These are phyloP conservation scores for Eonycteris spelaea DNA, from an alignment of 2,113 vertebrate species.

Conservation along the genomic window DNA sequence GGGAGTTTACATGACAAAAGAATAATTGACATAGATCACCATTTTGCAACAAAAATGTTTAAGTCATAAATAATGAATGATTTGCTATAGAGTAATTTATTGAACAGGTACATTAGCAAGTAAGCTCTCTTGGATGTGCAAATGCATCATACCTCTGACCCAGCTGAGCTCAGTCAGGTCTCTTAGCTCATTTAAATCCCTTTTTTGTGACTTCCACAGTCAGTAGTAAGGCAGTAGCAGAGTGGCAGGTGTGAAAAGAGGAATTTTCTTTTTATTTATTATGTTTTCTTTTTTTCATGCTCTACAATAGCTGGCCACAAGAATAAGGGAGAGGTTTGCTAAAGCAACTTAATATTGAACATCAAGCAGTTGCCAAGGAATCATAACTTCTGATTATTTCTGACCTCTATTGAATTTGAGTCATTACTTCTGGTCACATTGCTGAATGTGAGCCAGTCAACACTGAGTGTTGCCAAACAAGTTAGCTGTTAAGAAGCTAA, in stretches of 20 bases:
- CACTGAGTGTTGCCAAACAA: neutral
- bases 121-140: neutral
- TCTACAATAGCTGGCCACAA: neutral
- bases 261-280: neutral
- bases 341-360: slow-evolving; percentile 23
- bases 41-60: slow-evolving; percentile 37
- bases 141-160: neutral
- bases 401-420: neutral
- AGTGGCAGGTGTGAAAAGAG: neutral
- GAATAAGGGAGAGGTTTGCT: neutral
- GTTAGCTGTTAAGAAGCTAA: neutral
- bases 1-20: slow-evolving; percentile 48
- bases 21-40: slow-evolving; percentile 60
- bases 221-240: neutral
- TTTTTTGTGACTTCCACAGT: slow-evolving; percentile 4
- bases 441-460: neutral
- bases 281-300: neutral
- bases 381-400: slow-evolving; percentile 18
- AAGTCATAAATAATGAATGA: slow-evolving; percentile 67
- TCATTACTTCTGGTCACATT: neutral
- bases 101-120: slow-evolving; percentile 36
- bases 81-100: slow-evolving; percentile 50
- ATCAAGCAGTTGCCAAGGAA: slow-evolving; percentile 10
- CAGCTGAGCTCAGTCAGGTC: neutral
- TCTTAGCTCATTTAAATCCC: neutral